These are phyloP conservation scores for Eupithecia tripunctaria DNA, from an alignment of 2,888 invertebrate genomes.

Conservation along the genomic window DNA sequence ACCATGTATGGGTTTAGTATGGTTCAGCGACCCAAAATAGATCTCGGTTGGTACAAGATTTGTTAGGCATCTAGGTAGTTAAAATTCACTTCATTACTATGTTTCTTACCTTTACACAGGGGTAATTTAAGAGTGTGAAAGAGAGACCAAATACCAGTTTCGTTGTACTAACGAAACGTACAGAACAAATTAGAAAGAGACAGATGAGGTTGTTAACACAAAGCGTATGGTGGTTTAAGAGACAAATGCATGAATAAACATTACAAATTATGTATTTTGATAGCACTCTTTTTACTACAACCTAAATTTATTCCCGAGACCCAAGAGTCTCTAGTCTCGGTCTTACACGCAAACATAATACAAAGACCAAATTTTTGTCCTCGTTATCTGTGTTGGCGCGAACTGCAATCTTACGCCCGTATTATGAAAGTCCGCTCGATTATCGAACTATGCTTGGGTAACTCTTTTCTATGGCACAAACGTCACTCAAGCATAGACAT, in stretches of 20 bases:
- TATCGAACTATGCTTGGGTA: too few relatives aligned
- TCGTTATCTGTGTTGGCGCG: too few relatives aligned
- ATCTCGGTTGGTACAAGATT: background rate
- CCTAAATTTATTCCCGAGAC: background rate
- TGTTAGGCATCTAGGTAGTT: background rate
- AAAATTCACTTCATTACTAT: too few relatives aligned
- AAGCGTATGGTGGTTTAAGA: background rate
- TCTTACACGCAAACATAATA: too few relatives aligned
- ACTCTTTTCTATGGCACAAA: too few relatives aligned
- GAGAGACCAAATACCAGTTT: conserved; percentile 1
- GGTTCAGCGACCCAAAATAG: background rate
- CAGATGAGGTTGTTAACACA: conserved; percentile 7
- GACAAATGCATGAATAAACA: conserved; percentile 11
- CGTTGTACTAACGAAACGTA: background rate
- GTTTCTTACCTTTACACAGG: too few relatives aligned
- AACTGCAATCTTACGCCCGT: too few relatives aligned
- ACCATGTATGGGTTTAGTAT: background rate
- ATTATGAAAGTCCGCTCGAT: too few relatives aligned
- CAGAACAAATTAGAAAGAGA: background rate
- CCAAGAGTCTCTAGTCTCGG: background rate
- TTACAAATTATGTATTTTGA: background rate
- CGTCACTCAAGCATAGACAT: too few relatives aligned
- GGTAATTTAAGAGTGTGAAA: background rate
- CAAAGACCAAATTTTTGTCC: too few relatives aligned
- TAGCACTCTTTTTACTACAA: too few relatives aligned